These are phyloP conservation scores for Lepidurus couesii DNA, from an alignment of 1,140 invertebrate species.

Conservation along the genomic window DNA sequence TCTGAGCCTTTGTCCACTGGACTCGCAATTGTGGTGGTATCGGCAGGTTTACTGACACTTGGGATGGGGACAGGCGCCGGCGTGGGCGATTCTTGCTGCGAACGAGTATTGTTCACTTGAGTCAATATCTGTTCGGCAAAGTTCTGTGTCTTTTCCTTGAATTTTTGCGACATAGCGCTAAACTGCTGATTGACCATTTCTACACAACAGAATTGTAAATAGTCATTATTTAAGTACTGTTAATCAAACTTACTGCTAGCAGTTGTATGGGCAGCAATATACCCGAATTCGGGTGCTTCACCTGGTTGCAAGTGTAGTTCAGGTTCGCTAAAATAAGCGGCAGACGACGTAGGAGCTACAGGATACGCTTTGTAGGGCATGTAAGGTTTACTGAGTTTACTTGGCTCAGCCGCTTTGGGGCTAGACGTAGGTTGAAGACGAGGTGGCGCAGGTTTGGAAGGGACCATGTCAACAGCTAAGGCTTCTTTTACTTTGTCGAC, in stretches of 20 bases:
- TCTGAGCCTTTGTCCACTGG: conserved; percentile 47
- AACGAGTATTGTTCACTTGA: conserved; percentile 39
- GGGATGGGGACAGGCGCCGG: neutral
- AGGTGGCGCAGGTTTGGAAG: conserved; percentile 6
- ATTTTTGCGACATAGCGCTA: conserved; percentile 60
- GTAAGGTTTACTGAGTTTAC: conserved; percentile 11
- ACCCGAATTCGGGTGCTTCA: conserved; percentile 56
- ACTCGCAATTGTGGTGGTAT: conserved; percentile 41
- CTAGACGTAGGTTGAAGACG: neutral
- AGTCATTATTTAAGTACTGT: neutral
- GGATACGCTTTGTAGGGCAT: neutral
- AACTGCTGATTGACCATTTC: conserved; percentile 47
- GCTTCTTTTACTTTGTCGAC: conserved; percentile 38
- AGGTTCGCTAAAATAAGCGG: conserved; percentile 10
- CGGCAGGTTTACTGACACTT: conserved; percentile 36
- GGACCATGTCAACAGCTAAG: neutral
- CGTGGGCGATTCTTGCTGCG: neutral
- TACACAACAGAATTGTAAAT: neutral
- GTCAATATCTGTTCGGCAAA: conserved; percentile 60
- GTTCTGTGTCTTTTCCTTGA: conserved; percentile 62
- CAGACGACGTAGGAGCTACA: conserved; percentile 16
- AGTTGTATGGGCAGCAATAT: conserved; percentile 43
- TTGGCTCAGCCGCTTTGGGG: neutral
- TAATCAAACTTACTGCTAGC: neutral
- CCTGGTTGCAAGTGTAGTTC: conserved; percentile 48